A percentile compares a stretch with the other conserved stretches of the same genome.
phyloP scores from a whole-genome alignment of 2,113 vertebrate species.

The Mastomys coucha region DNA sequence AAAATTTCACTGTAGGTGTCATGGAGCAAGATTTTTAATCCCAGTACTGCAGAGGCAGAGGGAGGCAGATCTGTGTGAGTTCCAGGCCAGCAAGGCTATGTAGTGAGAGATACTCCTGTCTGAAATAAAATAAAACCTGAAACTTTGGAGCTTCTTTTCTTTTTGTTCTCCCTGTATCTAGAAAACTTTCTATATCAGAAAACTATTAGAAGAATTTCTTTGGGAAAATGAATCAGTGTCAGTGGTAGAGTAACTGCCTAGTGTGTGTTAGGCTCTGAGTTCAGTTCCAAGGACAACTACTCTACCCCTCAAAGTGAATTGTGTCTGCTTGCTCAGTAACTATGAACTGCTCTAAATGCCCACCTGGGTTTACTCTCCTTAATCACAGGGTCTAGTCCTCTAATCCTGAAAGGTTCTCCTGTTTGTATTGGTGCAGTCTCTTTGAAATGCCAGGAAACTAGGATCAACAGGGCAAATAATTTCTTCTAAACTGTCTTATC shows the following conservation, averaged over 20 bases:
- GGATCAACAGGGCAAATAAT: conserved; percentile 36
- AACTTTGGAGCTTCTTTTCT: not conserved
- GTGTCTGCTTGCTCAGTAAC: conserved; percentile 3
- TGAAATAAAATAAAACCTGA: not conserved
- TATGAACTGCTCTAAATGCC: not conserved
- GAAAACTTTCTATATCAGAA: conserved; percentile 44
- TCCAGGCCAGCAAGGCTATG: not conserved
- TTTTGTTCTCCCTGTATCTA: not conserved
- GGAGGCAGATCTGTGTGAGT: not conserved
- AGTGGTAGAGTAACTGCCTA: not conserved
- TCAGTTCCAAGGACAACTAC: no score
- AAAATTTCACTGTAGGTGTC: not conserved
- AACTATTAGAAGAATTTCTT: conserved; percentile 13
- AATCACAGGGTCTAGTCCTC: not conserved
- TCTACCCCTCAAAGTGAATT: not conserved
- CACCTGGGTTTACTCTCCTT: conserved; percentile 11
- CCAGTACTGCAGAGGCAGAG: not conserved
- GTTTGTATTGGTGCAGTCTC: conserved; percentile 47
- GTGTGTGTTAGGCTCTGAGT: not conserved
- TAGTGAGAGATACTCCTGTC: not conserved
- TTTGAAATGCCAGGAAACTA: conserved; percentile 53
- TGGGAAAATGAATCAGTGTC: not conserved
- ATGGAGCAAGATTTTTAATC: not conserved
- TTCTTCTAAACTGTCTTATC: conserved; percentile 67
- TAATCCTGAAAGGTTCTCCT: conserved; percentile 35